Conservation (phyloP, 2,888 invertebrate genomes). For the Cosmia pyralina region DNA sequence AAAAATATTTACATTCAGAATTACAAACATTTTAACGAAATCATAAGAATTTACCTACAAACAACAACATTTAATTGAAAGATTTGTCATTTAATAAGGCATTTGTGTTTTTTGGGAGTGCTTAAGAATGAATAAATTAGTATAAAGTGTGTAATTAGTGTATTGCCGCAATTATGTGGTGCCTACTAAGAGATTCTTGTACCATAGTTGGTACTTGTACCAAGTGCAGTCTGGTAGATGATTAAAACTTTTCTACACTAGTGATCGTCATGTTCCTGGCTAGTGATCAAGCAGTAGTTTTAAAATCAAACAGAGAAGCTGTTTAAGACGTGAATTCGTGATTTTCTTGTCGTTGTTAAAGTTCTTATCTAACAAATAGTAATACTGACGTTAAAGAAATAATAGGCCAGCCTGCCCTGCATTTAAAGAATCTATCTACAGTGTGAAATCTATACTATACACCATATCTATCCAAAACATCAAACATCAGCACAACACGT, state of each 20-base stretch:
- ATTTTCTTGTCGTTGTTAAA: background rate
- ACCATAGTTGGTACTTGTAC: no score
- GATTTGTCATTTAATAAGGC: background rate
- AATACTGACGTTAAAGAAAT: background rate
- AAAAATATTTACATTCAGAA: no score
- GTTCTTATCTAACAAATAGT: no score
- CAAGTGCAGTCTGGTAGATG: background rate
- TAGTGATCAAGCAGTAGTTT: background rate
- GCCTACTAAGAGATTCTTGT: background rate
- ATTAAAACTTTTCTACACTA: background rate
- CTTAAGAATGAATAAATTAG: background rate
- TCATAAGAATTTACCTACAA: background rate
- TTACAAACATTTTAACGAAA: background rate
- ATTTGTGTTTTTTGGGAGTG: background rate
- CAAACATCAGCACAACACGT: background rate
- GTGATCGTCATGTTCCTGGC: no score
- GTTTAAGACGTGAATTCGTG: background rate
- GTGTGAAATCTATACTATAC: background rate
- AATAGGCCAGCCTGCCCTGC: background rate
- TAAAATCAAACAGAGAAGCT: background rate
- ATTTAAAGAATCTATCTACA: background rate
- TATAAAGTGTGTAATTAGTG: background rate
- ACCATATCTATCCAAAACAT: conserved; percentile 3
- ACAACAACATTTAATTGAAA: background rate
- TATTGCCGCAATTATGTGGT: background rate